Percentiles rank a stretch among this genome's conserved stretches.
Conservation (phyloP, 2,888 invertebrate genomes). For the Alloscopus bannaensis region DNA sequence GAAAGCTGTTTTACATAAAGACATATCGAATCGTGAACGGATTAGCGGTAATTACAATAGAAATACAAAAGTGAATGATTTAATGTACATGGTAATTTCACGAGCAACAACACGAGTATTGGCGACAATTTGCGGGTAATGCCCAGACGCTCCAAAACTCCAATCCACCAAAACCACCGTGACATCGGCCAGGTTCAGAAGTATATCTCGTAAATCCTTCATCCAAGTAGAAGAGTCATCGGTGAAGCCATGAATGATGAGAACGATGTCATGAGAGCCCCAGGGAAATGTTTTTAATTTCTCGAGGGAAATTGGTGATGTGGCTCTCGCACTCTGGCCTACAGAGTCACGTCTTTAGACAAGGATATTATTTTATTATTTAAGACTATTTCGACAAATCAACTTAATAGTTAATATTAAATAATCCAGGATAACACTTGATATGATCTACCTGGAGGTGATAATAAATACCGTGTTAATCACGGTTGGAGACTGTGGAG, state of each 20-base stretch:
- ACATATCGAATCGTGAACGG: background rate
- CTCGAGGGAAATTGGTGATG: no score
- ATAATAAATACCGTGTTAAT: slow-evolving; percentile 63
- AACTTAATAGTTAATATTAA: background rate
- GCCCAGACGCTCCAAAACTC: slow-evolving; percentile 53
- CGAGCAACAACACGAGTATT: slow-evolving; percentile 63
- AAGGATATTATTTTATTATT: background rate
- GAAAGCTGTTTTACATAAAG: slow-evolving; percentile 43
- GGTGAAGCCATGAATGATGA: slow-evolving; percentile 61
- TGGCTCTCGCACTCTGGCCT: slow-evolving; percentile 2
- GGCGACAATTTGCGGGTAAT: slow-evolving; percentile 64
- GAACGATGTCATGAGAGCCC: slow-evolving; percentile 37
- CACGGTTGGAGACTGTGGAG: slow-evolving; percentile 62
- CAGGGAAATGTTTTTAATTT: slow-evolving; percentile 27
- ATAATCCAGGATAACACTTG: background rate
- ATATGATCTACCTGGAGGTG: slow-evolving; percentile 50
- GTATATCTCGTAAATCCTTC: slow-evolving; percentile 34
- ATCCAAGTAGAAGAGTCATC: slow-evolving; percentile 63
- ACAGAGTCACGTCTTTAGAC: slow-evolving; percentile 9
- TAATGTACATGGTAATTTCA: slow-evolving; percentile 48
- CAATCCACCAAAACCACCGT: slow-evolving; percentile 63
- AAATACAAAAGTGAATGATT: background rate
- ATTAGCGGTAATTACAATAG: background rate
- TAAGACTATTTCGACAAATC: background rate
- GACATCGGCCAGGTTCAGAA: slow-evolving; percentile 37